Conservation (phyloP, 2,113 vertebrate species). For the Chiloscyllium plagiosum region DNA sequence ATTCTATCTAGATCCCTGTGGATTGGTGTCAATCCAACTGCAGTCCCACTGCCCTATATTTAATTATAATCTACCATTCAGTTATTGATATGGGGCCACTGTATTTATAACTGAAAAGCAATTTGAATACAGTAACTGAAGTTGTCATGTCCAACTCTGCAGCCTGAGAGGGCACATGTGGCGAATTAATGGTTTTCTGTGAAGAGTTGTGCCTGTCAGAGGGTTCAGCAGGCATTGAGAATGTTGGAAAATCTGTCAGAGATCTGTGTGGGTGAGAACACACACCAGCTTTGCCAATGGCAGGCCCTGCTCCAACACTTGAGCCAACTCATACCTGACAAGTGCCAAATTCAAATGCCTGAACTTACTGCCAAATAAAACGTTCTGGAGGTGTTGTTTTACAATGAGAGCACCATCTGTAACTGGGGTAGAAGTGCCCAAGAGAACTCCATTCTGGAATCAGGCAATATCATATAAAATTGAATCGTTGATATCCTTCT, state of each 20-base stretch:
- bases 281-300: neutral
- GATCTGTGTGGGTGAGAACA: neutral
- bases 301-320: neutral
- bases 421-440: neutral
- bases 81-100: neutral
- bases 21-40: neutral
- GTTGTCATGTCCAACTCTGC: neutral
- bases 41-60: neutral
- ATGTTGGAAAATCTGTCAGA: neutral
- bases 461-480: neutral
- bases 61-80: neutral
- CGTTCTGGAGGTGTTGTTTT: neutral
- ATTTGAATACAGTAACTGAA: neutral
- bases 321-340: neutral
- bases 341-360: neutral
- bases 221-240: neutral
- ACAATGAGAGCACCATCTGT: neutral
- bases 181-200: neutral
- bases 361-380: neutral
- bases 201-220: neutral
- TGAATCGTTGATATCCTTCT: neutral
- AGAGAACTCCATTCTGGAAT: neutral
- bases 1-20: neutral
- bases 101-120: neutral
- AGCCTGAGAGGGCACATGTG: neutral